Percentiles rank a stretch among this genome's conserved stretches.
Evolutionary conservation across 2,113 vertebrate genomes (phyloP).

Genomic region (Oceanodroma tethys): DNA sequence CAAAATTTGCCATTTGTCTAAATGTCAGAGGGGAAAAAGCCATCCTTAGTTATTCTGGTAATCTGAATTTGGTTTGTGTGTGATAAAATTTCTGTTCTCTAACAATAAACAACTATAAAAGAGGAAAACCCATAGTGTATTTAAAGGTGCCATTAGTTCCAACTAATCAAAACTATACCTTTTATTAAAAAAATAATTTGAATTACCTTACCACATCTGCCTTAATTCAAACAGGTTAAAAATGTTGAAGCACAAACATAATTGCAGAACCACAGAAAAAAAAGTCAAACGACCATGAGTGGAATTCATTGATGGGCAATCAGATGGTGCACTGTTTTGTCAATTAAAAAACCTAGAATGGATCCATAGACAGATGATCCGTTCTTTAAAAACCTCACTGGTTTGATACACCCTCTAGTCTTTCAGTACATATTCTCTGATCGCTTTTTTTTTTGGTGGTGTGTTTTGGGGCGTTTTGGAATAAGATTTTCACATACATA

Average conservation of each 20-base stretch:
- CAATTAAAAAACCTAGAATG: background rate
- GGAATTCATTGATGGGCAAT: background rate
- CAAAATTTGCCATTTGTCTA: conserved; percentile 23
- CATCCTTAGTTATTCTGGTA: background rate
- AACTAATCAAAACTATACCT: background rate
- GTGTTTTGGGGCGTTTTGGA: background rate
- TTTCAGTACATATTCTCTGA: background rate
- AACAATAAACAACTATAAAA: conserved; percentile 3
- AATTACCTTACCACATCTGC: background rate
- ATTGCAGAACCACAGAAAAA: background rate
- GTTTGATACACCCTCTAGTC: background rate
- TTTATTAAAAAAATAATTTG: background rate
- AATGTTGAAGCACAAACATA: background rate
- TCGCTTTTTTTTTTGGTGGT: background rate
- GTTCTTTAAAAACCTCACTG: background rate
- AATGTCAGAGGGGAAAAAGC: conserved; percentile 1
- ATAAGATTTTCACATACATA: background rate
- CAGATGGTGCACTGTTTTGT: background rate
- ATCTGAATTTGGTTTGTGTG: background rate
- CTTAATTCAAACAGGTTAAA: background rate
- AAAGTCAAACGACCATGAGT: background rate
- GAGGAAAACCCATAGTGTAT: background rate
- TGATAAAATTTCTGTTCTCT: background rate
- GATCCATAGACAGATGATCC: background rate
- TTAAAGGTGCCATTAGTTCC: background rate